These are phyloP conservation scores for Epiblema foenella DNA, from an alignment of 2,888 invertebrate genomes.

Conservation along the genomic window DNA sequence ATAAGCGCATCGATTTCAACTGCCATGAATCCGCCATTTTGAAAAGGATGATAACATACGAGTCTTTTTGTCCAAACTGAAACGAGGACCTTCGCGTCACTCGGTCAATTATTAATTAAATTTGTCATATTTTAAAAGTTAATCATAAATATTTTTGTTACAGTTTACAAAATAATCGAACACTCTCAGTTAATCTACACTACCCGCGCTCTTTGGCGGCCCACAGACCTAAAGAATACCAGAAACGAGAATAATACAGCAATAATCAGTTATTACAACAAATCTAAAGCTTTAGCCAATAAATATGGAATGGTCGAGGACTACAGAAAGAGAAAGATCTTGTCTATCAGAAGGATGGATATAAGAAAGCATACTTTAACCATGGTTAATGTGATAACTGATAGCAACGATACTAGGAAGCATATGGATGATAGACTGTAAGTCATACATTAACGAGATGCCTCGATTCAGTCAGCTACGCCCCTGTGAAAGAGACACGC, in stretches of 20 bases:
- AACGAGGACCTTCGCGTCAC: too few species aligned
- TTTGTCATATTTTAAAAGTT: too few species aligned
- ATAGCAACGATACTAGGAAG: slow-evolving; percentile 70
- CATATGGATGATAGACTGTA: slow-evolving; percentile 76
- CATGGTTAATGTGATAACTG: slow-evolving; percentile 71
- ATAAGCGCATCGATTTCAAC: too few species aligned
- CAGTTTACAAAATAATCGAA: slow-evolving; percentile 71
- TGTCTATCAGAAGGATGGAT: slow-evolving; percentile 63
- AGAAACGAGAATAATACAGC: slow-evolving; percentile 25
- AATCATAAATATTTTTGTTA: slow-evolving; percentile 49
- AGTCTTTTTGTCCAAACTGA: too few species aligned
- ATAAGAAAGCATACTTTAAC: slow-evolving; percentile 64
- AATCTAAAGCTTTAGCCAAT: slow-evolving; percentile 2
- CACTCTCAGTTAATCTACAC: slow-evolving; percentile 62
- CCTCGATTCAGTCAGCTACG: too few species aligned
- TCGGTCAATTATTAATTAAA: too few species aligned
- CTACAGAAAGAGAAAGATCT: slow-evolving; percentile 58
- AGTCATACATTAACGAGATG: slow-evolving; percentile 51
- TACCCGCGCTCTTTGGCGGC: slow-evolving; percentile 61
- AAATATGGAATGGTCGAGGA: slow-evolving; percentile 64
- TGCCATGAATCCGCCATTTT: too few species aligned
- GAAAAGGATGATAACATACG: too few species aligned
- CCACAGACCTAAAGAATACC: slow-evolving; percentile 21
- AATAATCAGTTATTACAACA: slow-evolving; percentile 9
- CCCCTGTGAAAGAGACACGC: too few species aligned